Percentiles rank a stretch among this genome's conserved stretches.
Conservation (phyloP, 1,140 invertebrate genomes). For the Phenacoccus solenopsis region DNA sequence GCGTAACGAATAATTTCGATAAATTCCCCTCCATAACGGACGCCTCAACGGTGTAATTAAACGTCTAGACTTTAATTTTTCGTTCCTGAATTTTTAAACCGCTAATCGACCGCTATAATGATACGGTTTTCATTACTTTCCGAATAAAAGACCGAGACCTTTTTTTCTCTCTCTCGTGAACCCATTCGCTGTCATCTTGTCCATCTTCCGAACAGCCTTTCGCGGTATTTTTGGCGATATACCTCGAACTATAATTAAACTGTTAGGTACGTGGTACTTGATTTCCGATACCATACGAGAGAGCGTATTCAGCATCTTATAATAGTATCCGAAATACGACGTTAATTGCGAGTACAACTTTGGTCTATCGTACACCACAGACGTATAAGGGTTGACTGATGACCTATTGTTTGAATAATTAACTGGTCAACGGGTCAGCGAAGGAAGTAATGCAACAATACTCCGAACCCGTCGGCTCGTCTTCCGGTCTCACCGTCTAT, state of each 20-base stretch:
- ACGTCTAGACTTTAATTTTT: slow-evolving; percentile 7
- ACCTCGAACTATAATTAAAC: slow-evolving; percentile 11
- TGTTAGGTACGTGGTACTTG: neutral
- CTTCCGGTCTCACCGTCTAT: neutral
- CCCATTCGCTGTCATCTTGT: neutral
- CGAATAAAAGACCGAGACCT: neutral
- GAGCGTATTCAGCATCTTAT: no score
- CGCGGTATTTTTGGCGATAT: neutral
- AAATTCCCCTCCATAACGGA: slow-evolving; percentile 10
- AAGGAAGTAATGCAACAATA: no score
- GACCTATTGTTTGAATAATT: neutral
- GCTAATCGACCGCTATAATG: neutral
- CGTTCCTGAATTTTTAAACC: neutral
- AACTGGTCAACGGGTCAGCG: neutral
- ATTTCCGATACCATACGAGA: neutral
- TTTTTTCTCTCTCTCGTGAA: neutral
- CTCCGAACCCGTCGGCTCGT: neutral
- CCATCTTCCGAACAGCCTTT: neutral
- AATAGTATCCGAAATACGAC: neutral
- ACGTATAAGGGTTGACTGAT: neutral
- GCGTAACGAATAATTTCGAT: neutral
- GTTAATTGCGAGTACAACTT: neutral
- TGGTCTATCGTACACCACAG: neutral
- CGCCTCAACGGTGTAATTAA: slow-evolving; percentile 6
- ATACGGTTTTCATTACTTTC: neutral